Evolutionary conservation across 2,113 vertebrate genomes (phyloP), one percentile per base, ranked within the genome.

Genomic region (Macroglossus sobrinus): DNA sequence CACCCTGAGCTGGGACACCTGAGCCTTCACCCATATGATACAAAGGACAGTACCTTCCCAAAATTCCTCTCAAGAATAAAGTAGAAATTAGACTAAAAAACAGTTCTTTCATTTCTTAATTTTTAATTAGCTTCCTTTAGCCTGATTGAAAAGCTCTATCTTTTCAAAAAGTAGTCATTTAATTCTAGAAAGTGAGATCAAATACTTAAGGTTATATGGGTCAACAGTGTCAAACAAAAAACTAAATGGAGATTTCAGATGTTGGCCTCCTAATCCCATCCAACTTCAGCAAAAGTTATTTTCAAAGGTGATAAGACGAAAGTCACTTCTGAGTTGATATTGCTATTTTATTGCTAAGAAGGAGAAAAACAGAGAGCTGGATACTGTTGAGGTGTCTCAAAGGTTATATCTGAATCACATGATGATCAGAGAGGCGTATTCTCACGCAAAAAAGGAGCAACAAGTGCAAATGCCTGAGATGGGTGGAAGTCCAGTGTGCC

Each of bases 111-210:
- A 68, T 74, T 91, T 78, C 63, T 93, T 84, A 22, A 69, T 89
- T 45, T 95, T 21, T 50, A 64, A 78, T 80, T 94, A 93, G 55
- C 43, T 90, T 88, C 43, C 26, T 86, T 64, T 91, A 82, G 89
- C 43, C 33, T 82, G 35, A 86, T 4, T 79, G 26, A 96, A 97
- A 95, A 84, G 30, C 30, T 21, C 0, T 64, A 47, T 38, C 13
- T 88, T 79, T 91, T 53, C 30, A 43, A 81, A 95, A 87, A 69
- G 33, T 3, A 84, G 50, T 33, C 33, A 24, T 55, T 94, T 55
- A 90, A 86, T 53, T 74, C 50, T 91, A 95, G 33, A 75, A 84
- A 55, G 24, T 26, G 2, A 69, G 76, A 69, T 69, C 53, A 75
- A 89, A 59, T n/a, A 63, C 15, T 2, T 75, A 72, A 66, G 35